These are phyloP conservation scores for Agrenia bidenticulata DNA, from an alignment of 2,888 invertebrate species.

Conservation along the genomic window DNA sequence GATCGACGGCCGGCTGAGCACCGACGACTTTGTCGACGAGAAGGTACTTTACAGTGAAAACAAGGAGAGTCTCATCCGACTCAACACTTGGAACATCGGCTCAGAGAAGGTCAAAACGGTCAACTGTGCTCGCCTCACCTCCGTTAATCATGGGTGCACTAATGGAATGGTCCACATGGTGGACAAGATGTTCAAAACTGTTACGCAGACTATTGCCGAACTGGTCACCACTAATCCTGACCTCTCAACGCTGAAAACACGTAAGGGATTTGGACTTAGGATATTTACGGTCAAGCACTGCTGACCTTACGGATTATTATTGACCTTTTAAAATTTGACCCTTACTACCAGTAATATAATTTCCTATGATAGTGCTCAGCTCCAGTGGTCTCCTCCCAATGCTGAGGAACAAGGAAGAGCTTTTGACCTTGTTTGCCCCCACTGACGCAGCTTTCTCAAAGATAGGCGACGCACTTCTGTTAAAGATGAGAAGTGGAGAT, in stretches of 20 bases:
- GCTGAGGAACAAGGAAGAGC: conserved; percentile 59
- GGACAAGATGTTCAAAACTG: conserved; percentile 64
- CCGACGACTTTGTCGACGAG: conserved; percentile 64
- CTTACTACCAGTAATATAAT: no score
- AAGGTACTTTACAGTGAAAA: conserved; percentile 57
- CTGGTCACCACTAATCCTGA: conserved; percentile 63
- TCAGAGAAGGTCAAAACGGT: conserved; percentile 62
- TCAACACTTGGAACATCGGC: conserved; percentile 63
- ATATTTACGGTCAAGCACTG: no score
- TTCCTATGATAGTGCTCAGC: conserved; percentile 60
- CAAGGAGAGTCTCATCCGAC: conserved; percentile 60
- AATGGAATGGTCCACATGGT: conserved; percentile 69
- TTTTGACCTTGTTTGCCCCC: conserved; percentile 64
- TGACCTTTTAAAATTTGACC: no score
- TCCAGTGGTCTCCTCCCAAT: conserved; percentile 62
- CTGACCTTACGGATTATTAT: no score
- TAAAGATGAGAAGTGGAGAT: conserved; percentile 62
- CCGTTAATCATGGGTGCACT: conserved; percentile 65
- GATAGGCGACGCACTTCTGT: conserved; percentile 59
- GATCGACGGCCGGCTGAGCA: conserved; percentile 61
- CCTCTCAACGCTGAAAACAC: conserved; percentile 62
- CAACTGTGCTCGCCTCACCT: conserved; percentile 67
- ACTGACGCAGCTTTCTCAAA: conserved; percentile 69
- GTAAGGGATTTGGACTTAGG: no score
- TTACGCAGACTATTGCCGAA: conserved; percentile 62